Evolutionary conservation across 2,797 vertebrate genomes (phyloP).

Genomic region (Coluber constrictor): DNA sequence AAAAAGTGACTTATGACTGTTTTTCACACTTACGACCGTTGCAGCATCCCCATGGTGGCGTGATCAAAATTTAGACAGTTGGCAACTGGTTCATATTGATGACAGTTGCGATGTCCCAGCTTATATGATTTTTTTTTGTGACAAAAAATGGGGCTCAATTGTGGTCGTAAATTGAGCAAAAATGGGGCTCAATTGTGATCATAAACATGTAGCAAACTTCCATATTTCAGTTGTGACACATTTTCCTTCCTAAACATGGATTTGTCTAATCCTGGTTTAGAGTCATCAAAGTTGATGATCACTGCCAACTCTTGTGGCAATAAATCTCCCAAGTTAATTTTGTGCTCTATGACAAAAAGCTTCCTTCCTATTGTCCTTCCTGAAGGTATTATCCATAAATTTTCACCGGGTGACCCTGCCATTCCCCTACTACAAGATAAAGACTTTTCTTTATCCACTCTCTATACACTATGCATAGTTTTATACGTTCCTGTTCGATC

Average conservation of each 20-base stretch:
- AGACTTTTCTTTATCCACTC: neutral
- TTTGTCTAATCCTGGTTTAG: neutral
- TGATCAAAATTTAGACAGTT: neutral
- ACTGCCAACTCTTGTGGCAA: neutral
- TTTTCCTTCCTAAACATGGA: neutral
- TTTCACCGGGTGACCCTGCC: neutral
- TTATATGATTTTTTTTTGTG: too few species aligned
- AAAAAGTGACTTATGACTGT: neutral
- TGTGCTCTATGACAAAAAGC: neutral
- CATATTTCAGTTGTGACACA: neutral
- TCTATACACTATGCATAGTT: neutral
- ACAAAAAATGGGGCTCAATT: neutral
- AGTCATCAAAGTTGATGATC: neutral
- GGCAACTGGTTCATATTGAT: neutral
- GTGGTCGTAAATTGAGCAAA: neutral
- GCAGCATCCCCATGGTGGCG: neutral
- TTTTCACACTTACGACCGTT: neutral
- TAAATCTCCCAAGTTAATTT: neutral
- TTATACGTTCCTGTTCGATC: neutral
- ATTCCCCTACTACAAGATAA: neutral
- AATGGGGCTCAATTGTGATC: neutral
- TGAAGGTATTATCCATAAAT: neutral
- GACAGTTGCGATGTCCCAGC: neutral
- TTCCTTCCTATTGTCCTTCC: neutral
- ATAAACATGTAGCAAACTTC: neutral